Evolutionary conservation across 2,113 vertebrate genomes (phyloP).

Genomic region (Cervus canadensis): DNA sequence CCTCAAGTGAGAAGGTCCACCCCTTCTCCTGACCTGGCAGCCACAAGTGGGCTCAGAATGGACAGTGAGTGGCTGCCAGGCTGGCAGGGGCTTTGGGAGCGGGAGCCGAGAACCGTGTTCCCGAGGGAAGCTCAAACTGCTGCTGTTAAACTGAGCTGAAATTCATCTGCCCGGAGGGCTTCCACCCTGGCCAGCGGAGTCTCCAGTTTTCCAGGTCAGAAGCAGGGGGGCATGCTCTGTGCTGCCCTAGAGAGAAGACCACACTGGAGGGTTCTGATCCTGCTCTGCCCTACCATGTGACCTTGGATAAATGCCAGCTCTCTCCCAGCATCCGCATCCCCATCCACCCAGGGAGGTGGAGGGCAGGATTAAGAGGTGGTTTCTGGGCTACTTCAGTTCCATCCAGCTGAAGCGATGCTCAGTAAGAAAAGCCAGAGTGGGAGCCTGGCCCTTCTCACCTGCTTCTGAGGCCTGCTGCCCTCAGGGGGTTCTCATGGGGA

Average conservation of each 20-base stretch:
- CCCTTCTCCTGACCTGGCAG: not conserved
- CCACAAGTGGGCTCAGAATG: not conserved
- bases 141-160: not conserved
- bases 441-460: not conserved
- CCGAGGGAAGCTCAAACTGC: not conserved
- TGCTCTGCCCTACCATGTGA: not conserved
- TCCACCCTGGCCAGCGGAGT: not conserved
- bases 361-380: not conserved
- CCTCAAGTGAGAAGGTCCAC: not conserved
- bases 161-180: not conserved
- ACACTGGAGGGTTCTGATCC: not conserved
- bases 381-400: not conserved
- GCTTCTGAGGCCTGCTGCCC: constrained; percentile 24
- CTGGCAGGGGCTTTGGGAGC: not conserved
- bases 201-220: not conserved
- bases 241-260: not conserved
- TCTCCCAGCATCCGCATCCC: not conserved
- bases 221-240: not conserved
- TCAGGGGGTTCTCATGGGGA: constrained; percentile 55
- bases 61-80: not conserved
- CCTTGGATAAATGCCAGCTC: not conserved
- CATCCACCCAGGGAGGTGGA: not conserved
- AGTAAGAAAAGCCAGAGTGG: not conserved
- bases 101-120: not conserved
- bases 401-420: not conserved